Evolutionary conservation across 2,113 vertebrate genomes (phyloP), one percentile per base, ranked within the genome.

Genomic region (Anser cygnoides): DNA sequence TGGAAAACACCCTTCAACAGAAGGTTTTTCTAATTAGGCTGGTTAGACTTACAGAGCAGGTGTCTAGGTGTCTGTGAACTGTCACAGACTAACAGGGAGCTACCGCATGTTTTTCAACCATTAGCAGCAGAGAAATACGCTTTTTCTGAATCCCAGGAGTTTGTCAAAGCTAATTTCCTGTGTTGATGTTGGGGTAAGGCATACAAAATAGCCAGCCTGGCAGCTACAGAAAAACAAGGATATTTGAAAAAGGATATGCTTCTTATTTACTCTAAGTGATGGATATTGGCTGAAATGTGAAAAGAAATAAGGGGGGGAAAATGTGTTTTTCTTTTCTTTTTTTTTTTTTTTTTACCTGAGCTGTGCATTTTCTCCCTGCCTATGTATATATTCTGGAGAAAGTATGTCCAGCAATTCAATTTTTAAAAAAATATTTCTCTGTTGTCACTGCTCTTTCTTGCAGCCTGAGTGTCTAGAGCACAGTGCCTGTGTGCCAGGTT

Each of bases 61-160:
- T 74, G 74, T 87, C 29, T 46, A 33, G 70, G n/a, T 65, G 39
- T 41, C 44, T 78, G 26, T 74, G 50, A 21, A 37, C 33, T 81
- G 61, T 59, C 79, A 62, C 74, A 87, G 33, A 35, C 67, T 87
- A 79, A 28, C 57, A 71, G 46, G 41, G 55, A 91, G 52, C 55
- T 73, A 35, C 80, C 90, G 71, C 89, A 41, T 92, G 77, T 87
- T 94, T 97, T 92, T 89, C 88, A 85, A 67, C 59, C 49, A 71
- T 81, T 86, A 95, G 59, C 54, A 52, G 63, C 4, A 3, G 46
- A 84, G 28, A 54, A 90, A 39, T 63, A 65, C 33, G 67, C 13
- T 89, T 87, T 87, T 93, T 70, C 72, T 79, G 73, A 96, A 93
- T 94, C 43, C 59, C 75, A 12, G 65, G 80, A 49, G 41, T 80